phyloP scores from a whole-genome alignment of 2,888 invertebrate species.

The Schizaphis graminum region DNA sequence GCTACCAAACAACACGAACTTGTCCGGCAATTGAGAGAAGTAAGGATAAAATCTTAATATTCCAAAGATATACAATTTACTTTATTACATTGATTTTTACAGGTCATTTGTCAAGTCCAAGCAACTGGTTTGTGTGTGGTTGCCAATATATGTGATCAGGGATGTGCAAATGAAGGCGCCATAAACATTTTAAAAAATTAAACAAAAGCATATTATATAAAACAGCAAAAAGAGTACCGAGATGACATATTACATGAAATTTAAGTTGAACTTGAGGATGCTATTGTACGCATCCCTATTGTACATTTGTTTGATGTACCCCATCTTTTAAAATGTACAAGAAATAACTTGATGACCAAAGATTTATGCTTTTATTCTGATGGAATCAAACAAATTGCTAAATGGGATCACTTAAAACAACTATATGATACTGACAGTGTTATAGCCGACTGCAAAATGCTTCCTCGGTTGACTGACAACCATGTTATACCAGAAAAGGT shows the following conservation, averaged over 20 bases:
- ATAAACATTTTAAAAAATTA: slow-evolving; percentile 6
- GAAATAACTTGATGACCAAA: background rate
- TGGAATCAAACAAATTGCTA: background rate
- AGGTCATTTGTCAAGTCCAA: slow-evolving; percentile 10
- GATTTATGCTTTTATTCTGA: background rate
- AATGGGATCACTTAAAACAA: background rate
- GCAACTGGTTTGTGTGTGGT: background rate
- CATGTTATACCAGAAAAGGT: background rate
- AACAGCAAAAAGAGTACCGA: background rate
- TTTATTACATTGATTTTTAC: background rate
- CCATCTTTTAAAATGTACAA: background rate
- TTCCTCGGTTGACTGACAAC: background rate
- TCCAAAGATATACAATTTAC: background rate
- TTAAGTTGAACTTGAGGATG: background rate
- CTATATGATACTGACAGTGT: background rate
- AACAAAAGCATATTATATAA: background rate
- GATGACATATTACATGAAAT: background rate
- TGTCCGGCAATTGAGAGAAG: slow-evolving; percentile 56
- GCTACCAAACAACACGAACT: slow-evolving; percentile 65
- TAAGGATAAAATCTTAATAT: background rate
- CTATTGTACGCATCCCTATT: background rate
- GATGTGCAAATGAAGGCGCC: background rate
- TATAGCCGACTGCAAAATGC: background rate
- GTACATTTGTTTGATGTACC: background rate
- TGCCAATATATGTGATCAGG: slow-evolving; percentile 6